Evolutionary conservation across 2,888 invertebrate genomes (phyloP), one percentile per base, ranked within the genome.

Genomic region (Cantharis nigra): DNA sequence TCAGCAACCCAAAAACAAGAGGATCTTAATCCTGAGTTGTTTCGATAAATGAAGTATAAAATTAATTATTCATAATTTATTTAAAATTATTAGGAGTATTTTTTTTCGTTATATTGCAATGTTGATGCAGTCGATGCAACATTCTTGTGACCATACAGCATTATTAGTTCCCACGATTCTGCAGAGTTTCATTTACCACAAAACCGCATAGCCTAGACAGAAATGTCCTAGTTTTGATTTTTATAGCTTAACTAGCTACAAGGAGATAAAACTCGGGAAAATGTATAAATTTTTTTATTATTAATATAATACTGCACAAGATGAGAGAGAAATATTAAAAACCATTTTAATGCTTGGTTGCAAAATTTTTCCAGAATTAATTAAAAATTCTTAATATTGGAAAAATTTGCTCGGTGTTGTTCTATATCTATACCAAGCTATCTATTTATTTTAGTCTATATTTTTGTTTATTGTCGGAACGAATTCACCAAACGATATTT

Each of bases 171-270:
- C 76, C 80, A 80, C 80, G 80, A 75, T 80, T 80, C 73, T 78
- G 78, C 75, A 71, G 69, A 77, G 67, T 79, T 79, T 78, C 75
- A 78, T 49, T 79, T 71, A 76, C 79, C 79, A 70, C 79, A 80
- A 80, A 80, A 80, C 80, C 80, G 80, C 80, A 80, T 65, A 78
- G 70, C 76, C 79, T 78, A 78, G 74, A 76, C 73, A 74, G 76
- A 78, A 78, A 78, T 77, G 74, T 71, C 63, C 77, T 74, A 71
- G 77, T 69, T 72, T 67, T 77, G 69, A 69, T 77, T 77, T 49
- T 33, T 70, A 62, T 72, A 72, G 70, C 63, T 63, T 71, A 71
- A 67, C 69, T 69, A 71, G 63, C 20, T 72, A 69, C 76, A 76
- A 72, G 69, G 76, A 76, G 49, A 72, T 26, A 49, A 64, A 70